Conservation (phyloP, 2,888 invertebrate genomes). For the Ophonus ardosiacus region DNA sequence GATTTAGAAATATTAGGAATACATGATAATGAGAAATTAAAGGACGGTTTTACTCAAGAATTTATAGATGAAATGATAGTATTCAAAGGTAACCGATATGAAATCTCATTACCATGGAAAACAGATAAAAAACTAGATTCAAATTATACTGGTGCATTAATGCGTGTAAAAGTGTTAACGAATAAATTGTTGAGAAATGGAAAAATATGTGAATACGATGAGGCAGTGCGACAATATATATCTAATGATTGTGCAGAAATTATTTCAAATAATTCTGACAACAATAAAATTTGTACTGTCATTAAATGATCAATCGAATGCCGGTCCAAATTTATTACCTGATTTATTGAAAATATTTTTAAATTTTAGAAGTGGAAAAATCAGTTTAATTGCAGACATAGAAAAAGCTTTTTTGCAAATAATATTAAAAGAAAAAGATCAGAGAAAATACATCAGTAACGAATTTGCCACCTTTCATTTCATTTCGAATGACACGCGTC, state of each 20-base stretch:
- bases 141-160: conserved; percentile 25
- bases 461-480: conserved; percentile 4
- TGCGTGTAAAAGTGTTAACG: background rate
- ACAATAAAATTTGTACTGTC: conserved; percentile 25
- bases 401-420: conserved; percentile 70
- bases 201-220: conserved; percentile 14
- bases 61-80: background rate
- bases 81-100: conserved; percentile 4
- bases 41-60: background rate
- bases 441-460: conserved; percentile 45
- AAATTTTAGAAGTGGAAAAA: conserved; percentile 57
- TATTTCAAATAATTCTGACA: background rate
- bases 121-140: background rate
- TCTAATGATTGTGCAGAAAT: conserved; percentile 4
- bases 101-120: conserved; percentile 26
- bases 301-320: conserved; percentile 14
- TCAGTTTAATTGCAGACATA: conserved; percentile 68
- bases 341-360: conserved; percentile 64
- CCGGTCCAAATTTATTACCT: conserved; percentile 68
- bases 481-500: conserved; percentile 58
- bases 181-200: conserved; percentile 1
- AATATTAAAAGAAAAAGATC: conserved; percentile 65
- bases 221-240: conserved; percentile 24
- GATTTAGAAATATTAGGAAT: background rate
- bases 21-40: background rate